These are phyloP conservation scores for Corapipo altera DNA, from an alignment of 2,113 vertebrate species.

Conservation along the genomic window DNA sequence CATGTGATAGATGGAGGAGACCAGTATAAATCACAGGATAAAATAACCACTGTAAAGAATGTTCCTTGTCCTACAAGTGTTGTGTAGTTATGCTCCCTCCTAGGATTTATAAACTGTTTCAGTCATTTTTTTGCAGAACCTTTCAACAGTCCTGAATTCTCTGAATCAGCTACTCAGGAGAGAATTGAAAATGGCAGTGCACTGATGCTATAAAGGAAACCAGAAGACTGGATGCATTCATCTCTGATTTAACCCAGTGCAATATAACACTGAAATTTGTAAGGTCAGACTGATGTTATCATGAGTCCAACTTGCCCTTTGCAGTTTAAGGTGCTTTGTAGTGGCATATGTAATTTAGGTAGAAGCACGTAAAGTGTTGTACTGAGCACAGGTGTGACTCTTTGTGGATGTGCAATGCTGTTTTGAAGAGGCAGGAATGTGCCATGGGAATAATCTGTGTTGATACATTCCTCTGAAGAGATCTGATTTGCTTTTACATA, in stretches of 20 bases:
- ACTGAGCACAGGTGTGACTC: neutral
- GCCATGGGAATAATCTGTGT: fast-evolving
- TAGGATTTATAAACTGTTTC: conserved; percentile 57
- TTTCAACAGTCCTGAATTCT: conserved; percentile 31
- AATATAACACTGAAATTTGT: neutral
- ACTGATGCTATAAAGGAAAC: neutral
- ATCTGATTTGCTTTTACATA: neutral
- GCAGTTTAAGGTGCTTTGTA: neutral
- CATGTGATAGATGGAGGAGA: conserved; percentile 14
- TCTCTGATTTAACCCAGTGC: neutral
- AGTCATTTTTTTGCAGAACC: conserved; percentile 8
- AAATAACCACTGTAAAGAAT: conserved; percentile 24
- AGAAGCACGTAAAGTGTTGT: neutral
- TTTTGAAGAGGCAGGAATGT: neutral
- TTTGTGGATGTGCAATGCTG: neutral
- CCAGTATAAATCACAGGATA: conserved; percentile 46
- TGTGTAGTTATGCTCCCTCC: conserved; percentile 19
- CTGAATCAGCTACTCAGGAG: neutral
- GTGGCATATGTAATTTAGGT: neutral
- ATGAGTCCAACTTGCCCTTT: neutral
- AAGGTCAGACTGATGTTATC: neutral
- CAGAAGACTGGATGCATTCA: neutral
- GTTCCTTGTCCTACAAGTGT: conserved; percentile 22
- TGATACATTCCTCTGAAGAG: neutral
- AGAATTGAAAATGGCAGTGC: conserved; percentile 24